Conservation (phyloP, 2,797 vertebrate genomes). For the Nannoperca obscura region DNA sequence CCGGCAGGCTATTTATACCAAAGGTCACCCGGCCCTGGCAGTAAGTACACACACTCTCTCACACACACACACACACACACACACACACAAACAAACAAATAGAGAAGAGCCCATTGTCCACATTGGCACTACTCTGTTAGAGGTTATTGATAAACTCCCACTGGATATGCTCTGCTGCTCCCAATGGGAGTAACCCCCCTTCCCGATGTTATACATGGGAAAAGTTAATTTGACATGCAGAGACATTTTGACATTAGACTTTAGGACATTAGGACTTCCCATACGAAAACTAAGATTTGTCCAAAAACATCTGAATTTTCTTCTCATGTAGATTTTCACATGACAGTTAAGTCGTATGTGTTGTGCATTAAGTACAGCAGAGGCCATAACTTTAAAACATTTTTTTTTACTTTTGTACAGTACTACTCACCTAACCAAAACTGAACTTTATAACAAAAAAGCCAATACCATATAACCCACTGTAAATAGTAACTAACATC, state of each 20-base stretch:
- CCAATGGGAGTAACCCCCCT: constrained; percentile 29
- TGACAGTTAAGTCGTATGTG: not conserved
- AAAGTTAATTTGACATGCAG: constrained; percentile 16
- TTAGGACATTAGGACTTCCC: not conserved
- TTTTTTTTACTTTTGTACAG: not conserved
- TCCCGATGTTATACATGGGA: constrained; percentile 34
- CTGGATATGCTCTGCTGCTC: constrained; percentile 61
- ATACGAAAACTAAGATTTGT: not conserved
- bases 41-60: constrained; percentile 77
- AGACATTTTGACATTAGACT: constrained; percentile 14
- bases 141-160: constrained; percentile 82
- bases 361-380: not conserved
- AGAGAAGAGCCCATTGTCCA: constrained; percentile 70
- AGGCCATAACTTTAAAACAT: not conserved
- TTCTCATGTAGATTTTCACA: not conserved
- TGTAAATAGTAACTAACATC: not conserved
- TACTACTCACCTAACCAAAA: not conserved
- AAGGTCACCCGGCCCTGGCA: constrained; percentile 79
- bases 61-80: constrained; percentile 68
- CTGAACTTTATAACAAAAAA: not conserved
- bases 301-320: not conserved
- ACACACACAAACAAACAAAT: constrained; percentile 70
- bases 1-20: constrained; percentile 86
- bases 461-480: not conserved
- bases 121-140: constrained; percentile 74